phyloP scores from a whole-genome alignment of 1,140 invertebrate genomes.

The Aleiodes sp. region DNA sequence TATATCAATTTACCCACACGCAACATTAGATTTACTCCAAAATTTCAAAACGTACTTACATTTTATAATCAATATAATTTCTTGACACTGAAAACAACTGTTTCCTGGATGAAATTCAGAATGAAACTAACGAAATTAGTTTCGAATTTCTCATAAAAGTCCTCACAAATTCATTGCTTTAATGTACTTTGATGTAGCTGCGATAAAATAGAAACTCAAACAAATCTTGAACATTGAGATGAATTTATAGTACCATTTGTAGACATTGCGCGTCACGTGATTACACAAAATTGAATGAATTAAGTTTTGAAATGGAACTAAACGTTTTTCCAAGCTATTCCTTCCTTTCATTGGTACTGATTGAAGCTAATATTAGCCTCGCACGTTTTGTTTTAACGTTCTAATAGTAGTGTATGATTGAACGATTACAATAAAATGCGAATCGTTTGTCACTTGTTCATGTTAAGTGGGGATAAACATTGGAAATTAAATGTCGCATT shows the following conservation, averaged over 20 bases:
- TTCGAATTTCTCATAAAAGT: too few relatives aligned
- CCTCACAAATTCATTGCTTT: neutral
- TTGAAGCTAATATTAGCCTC: conserved; percentile 24
- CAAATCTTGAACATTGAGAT: neutral
- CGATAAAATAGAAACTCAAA: conserved; percentile 4
- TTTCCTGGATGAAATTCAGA: too few relatives aligned
- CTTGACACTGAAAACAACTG: too few relatives aligned
- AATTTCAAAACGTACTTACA: too few relatives aligned
- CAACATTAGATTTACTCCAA: too few relatives aligned
- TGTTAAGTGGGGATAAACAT: too few relatives aligned
- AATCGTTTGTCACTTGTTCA: neutral
- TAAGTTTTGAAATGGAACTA: neutral
- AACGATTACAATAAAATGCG: neutral
- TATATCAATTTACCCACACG: too few relatives aligned
- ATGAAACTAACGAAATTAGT: too few relatives aligned
- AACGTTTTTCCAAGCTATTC: neutral
- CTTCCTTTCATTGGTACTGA: conserved; percentile 31
- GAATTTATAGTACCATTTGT: conserved; percentile 22
- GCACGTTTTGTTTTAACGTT: neutral
- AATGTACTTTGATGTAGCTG: neutral
- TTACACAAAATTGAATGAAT: neutral
- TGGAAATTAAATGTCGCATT: too few relatives aligned
- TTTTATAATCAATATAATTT: too few relatives aligned
- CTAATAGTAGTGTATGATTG: neutral
- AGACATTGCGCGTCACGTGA: neutral